These are phyloP conservation scores for Rhea pennata DNA, from an alignment of 2,113 vertebrate species.

Conservation along the genomic window DNA sequence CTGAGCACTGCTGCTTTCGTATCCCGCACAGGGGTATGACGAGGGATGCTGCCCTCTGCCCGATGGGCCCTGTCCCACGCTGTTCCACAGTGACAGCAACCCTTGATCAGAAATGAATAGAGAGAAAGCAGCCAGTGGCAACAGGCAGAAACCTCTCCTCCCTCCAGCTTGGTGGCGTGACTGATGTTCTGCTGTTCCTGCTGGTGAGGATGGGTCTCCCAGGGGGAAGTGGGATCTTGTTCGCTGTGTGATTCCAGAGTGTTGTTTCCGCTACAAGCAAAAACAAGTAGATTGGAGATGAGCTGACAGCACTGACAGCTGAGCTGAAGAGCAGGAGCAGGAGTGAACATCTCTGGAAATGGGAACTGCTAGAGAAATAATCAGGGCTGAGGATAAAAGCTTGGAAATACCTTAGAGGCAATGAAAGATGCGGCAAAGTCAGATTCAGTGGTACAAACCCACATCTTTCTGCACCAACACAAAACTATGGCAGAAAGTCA, in stretches of 20 bases:
- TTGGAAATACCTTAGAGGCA: neutral
- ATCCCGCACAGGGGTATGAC: too few species aligned
- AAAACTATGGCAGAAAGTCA: neutral
- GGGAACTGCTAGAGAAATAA: neutral
- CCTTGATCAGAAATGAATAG: neutral
- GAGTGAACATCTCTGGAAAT: neutral
- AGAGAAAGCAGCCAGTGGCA: neutral
- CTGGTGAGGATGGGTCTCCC: neutral
- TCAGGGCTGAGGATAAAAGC: neutral
- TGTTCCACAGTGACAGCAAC: neutral
- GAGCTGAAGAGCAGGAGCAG: neutral
- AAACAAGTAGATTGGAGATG: neutral
- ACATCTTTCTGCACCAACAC: neutral
- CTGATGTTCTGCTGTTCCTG: neutral
- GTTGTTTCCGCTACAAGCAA: neutral
- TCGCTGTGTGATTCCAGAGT: neutral
- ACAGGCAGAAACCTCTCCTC: neutral
- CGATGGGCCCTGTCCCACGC: neutral
- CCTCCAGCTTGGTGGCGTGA: accelerated
- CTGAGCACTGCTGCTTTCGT: too few species aligned
- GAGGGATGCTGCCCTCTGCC: neutral
- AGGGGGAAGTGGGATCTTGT: neutral
- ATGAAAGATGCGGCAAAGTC: neutral
- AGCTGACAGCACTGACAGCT: neutral
- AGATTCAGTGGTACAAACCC: accelerated